Evolutionary conservation across 2,888 invertebrate species (phyloP).

Genomic region (Amblyjoppa proteus): DNA sequence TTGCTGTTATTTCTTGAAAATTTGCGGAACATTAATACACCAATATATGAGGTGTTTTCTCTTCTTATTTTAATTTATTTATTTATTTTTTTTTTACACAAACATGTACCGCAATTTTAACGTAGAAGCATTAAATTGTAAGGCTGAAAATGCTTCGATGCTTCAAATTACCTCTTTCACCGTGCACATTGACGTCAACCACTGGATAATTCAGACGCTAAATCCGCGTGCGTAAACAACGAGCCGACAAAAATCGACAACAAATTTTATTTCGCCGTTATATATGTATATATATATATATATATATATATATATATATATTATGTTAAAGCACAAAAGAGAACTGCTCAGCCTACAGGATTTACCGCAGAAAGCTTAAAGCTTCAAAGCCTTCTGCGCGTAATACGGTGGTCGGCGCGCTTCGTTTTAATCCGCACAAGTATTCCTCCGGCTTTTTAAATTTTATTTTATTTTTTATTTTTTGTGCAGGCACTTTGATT

Average conservation of each 20-base stretch:
- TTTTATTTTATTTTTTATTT: not conserved
- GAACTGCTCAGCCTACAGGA: not conserved
- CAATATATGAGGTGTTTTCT: too few species aligned
- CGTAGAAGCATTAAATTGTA: too few species aligned
- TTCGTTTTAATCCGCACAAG: constrained; percentile 44
- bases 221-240: not conserved
- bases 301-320: not conserved
- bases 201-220: not conserved
- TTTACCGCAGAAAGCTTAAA: constrained; percentile 30
- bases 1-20: too few species aligned
- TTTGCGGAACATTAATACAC: too few species aligned
- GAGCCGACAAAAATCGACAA: too few species aligned
- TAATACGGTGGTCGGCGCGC: constrained; percentile 39
- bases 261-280: too few species aligned
- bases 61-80: too few species aligned
- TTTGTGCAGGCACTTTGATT: constrained; percentile 19
- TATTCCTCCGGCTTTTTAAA: not conserved
- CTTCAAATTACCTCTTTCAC: too few species aligned
- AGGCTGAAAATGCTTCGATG: too few species aligned
- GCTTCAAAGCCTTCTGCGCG: constrained; percentile 44
- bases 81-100: too few species aligned
- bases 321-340: not conserved
- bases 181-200: too few species aligned
- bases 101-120: too few species aligned
- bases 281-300: not conserved